These are phyloP conservation scores for Crambe crambe DNA, from an alignment of 37 sponge, comb jelly and placozoan genomes.

Conservation along the genomic window DNA sequence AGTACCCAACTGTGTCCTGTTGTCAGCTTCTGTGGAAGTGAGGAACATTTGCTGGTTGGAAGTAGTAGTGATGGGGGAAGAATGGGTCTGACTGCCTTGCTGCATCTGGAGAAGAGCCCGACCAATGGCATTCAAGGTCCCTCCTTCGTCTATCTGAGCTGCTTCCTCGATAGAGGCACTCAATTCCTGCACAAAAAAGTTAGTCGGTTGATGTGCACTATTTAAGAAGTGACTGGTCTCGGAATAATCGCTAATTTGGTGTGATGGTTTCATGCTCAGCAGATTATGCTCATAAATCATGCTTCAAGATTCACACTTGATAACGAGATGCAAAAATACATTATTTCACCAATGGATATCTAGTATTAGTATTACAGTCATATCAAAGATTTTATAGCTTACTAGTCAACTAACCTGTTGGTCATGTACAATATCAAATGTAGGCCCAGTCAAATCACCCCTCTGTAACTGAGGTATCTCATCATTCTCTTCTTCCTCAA, in stretches of 20 bases:
- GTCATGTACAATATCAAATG: slow-evolving; percentile 39
- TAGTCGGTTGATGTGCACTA: too few species aligned
- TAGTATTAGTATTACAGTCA: too few species aligned
- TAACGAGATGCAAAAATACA: too few species aligned
- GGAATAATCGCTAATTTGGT: too few species aligned
- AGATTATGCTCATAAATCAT: too few species aligned
- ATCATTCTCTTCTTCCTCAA: slow-evolving; percentile 18
- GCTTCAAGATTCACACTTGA: too few species aligned
- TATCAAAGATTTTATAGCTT: too few species aligned
- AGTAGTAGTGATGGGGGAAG: not conserved
- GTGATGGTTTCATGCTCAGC: too few species aligned
- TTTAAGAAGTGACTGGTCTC: too few species aligned
- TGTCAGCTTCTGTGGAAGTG: not conserved
- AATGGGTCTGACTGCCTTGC: slow-evolving; percentile 14
- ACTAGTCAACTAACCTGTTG: slow-evolving; percentile 16
- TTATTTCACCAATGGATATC: too few species aligned
- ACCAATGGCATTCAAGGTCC: slow-evolving; percentile 40
- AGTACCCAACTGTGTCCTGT: not conserved
- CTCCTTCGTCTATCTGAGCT: slow-evolving; percentile 6
- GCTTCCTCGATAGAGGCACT: not conserved
- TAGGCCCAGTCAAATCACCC: slow-evolving; percentile 42
- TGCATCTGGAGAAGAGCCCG: slow-evolving; percentile 44
- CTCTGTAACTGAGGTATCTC: slow-evolving; percentile 20
- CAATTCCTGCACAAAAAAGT: not conserved
- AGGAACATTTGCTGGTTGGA: slow-evolving; percentile 11